These are phyloP conservation scores for Chorisops tibialis DNA, from an alignment of 2,888 invertebrate genomes.

Conservation along the genomic window DNA sequence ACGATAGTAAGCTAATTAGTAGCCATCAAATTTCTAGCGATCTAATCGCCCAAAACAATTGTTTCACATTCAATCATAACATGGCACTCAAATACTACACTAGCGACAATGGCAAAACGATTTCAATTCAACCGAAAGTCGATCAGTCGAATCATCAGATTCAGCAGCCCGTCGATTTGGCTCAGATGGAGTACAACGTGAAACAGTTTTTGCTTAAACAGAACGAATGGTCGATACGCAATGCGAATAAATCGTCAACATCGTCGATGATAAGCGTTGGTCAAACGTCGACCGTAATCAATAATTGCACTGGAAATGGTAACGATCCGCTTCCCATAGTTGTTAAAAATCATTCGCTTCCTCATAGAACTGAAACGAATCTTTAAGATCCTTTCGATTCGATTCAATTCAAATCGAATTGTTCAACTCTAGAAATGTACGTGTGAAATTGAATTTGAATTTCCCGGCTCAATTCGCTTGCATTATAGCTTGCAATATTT, in stretches of 20 bases:
- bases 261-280: neutral
- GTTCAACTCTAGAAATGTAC: too few relatives aligned
- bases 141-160: conserved; percentile 43
- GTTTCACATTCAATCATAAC: neutral
- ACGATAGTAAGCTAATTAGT: conserved; percentile 12
- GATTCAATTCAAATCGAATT: too few relatives aligned
- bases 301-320: neutral
- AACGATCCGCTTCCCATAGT: neutral
- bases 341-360: conserved; percentile 24
- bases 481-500: too few relatives aligned
- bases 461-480: too few relatives aligned
- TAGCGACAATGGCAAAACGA: neutral
- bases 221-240: conserved; percentile 52
- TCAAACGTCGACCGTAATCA: neutral
- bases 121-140: neutral
- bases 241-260: conserved; percentile 22
- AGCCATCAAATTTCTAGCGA: conserved; percentile 4
- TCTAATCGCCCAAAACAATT: conserved; percentile 27
- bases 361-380: conserved; percentile 52
- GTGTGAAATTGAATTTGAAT: too few relatives aligned
- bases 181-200: conserved; percentile 75
- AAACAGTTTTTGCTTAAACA: conserved; percentile 67
- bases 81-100: neutral
- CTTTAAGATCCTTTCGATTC: conserved; percentile 42
- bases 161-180: conserved; percentile 58